Evolutionary conservation across 2,113 vertebrate species (phyloP).

Genomic region (Nesoenas mayeri): DNA sequence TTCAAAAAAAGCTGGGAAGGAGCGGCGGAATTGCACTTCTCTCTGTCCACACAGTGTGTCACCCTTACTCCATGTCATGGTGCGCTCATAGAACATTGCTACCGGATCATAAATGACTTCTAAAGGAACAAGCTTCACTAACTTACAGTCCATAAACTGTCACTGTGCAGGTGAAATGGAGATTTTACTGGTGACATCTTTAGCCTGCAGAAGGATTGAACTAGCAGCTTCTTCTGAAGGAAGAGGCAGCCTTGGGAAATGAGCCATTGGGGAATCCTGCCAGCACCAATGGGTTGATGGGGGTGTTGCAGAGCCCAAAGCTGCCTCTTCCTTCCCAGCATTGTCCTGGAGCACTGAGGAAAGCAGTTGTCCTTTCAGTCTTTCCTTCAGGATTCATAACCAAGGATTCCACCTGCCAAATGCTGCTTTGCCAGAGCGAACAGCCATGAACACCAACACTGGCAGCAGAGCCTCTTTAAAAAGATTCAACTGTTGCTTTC

Average conservation of each 20-base stretch:
- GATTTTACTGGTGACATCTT: not conserved
- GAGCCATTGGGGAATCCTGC: not conserved
- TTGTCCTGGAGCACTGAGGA: not conserved
- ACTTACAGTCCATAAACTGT: not conserved
- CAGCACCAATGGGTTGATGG: not conserved
- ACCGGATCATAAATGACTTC: not conserved
- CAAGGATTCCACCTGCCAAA: not conserved
- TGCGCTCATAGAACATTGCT: not conserved
- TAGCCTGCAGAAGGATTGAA: not conserved
- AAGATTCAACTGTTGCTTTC: not conserved
- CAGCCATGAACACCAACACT: rapidly evolving
- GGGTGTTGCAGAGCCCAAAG: not conserved
- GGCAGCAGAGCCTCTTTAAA: not conserved
- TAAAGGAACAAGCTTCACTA: not conserved
- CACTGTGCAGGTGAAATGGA: not conserved
- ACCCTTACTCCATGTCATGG: constrained; percentile 37
- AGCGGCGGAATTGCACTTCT: constrained; percentile 51
- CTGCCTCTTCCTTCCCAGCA: constrained; percentile 10
- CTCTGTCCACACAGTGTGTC: constrained; percentile 68
- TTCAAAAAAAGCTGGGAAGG: not conserved
- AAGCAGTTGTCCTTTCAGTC: not conserved
- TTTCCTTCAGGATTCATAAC: not conserved
- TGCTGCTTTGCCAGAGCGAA: not conserved
- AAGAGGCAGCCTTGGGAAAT: not conserved
- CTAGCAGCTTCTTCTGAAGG: not conserved